Base-by-base conservation (phyloP, 2,113 vertebrate species). In the Naja naja region DNA sequence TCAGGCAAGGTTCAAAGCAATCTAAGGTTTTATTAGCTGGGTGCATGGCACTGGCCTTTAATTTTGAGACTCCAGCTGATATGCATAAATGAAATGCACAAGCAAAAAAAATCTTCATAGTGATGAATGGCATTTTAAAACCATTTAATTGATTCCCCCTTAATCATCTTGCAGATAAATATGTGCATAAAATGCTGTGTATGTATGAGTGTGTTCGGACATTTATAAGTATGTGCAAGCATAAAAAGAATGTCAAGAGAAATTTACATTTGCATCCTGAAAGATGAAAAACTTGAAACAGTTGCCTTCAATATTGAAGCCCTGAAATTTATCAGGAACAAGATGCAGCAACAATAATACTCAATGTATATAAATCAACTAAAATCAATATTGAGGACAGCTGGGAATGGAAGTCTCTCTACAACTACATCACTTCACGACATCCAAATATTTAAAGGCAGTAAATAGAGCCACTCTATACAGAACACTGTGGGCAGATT, bases 301-400 rank as follows among this genome's bases (percentile, higher is more conserved):
- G 14, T 39, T 92, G 87, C 90, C 45, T 89, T 94, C 95, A 88
- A 89, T 85, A 94, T 94, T 90, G 27, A 52, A 88, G 94, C 96
- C 89, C 85, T 95, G 90, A 93, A 96, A 94, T 94, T 85, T 94
- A 92, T 91, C 93, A 90, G 94, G 87, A 87, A 90, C 89, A 90
- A 90, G 92, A 52, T 93, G 87, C 25, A 93, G 92, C 91, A 96
- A 95, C 94, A 95, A 54, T 85, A 88, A 90, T 93, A 92, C 52
- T 94, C 94, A 96, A 95, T 95, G 81, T 86, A 91, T 30, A 94
- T 93, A 96, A 97, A 94, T 96, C 95, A 96, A 94, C 89, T 55
- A 94, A 95, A 97, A 95, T 96, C 58, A 94, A 56, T 97, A 96
- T 93, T 97, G 96, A 93, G 92, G 93, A 93, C 91, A 94, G 94